Conservation (phyloP, 2,113 vertebrate genomes). For the Perca fluviatilis region DNA sequence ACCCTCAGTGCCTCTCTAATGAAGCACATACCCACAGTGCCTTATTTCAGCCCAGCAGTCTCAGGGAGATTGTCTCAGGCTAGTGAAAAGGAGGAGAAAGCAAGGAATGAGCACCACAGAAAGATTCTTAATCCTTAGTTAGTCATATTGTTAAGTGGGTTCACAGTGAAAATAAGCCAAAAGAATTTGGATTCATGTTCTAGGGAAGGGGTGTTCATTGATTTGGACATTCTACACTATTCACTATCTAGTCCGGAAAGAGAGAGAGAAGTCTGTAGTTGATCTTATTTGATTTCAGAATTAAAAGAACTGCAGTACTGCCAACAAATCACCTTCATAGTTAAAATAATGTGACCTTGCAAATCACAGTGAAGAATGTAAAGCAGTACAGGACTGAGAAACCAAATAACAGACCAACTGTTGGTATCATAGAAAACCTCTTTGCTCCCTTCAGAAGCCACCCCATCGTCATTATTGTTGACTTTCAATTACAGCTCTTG, state of each 20-base stretch:
- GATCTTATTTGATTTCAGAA: conserved; percentile 1
- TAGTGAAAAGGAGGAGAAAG: conserved; percentile 47
- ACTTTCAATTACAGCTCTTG: conserved; percentile 24
- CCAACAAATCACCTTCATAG: neutral
- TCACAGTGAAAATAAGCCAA: conserved; percentile 20
- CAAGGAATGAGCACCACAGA: conserved; percentile 2
- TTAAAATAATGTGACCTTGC: neutral
- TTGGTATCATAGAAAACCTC: no score
- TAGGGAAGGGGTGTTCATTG: neutral
- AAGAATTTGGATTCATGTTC: conserved; percentile 18
- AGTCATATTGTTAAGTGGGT: conserved; percentile 23
- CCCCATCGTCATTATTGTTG: neutral
- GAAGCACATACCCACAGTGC: conserved; percentile 65
- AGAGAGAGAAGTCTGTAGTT: neutral
- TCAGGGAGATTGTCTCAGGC: conserved; percentile 47
- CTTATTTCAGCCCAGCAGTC: conserved; percentile 57
- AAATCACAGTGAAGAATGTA: conserved; percentile 1
- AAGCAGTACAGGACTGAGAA: no score
- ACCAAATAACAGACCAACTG: no score
- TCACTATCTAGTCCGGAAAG: neutral
- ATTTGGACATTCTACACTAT: neutral
- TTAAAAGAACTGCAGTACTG: neutral
- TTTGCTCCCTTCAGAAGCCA: neutral
- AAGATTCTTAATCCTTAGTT: conserved; percentile 23
- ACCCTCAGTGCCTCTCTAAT: conserved; percentile 63